A percentile compares a stretch with the other conserved stretches of the same genome.
phyloP scores from a whole-genome alignment of 2,113 vertebrate genomes.

The Hoplias malabaricus region DNA sequence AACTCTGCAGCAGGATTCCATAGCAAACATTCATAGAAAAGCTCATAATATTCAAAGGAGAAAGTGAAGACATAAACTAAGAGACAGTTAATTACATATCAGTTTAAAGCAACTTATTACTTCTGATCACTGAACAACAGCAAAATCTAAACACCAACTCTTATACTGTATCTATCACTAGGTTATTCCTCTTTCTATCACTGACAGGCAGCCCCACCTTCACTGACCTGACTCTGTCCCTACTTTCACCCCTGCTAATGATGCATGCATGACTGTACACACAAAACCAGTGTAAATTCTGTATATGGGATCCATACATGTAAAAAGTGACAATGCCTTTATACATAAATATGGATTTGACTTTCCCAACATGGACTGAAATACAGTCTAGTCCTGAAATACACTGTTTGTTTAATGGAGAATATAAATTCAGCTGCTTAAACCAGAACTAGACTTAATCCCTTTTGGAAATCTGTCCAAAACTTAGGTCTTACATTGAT shows the following conservation, averaged over 20 bases:
- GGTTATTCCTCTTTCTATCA: background rate
- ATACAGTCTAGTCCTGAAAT: no score
- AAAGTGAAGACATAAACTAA: no score
- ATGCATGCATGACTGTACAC: background rate
- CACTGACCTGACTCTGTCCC: background rate
- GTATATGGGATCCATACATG: background rate
- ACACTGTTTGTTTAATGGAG: no score
- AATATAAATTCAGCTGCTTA: no score
- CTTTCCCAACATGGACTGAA: no score
- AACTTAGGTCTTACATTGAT: no score
- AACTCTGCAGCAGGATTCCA: constrained; percentile 43
- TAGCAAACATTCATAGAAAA: background rate
- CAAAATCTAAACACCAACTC: no score
- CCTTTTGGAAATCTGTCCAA: no score
- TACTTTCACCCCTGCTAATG: background rate
- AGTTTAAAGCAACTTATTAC: background rate
- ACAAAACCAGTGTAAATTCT: background rate
- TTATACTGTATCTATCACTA: background rate
- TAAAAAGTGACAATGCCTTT: no score
- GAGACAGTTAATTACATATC: background rate
- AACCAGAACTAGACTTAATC: no score
- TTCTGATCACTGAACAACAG: background rate
- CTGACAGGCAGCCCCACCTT: background rate
- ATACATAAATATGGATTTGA: no score
- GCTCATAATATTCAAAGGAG: no score